Evolutionary conservation across 1,140 invertebrate species (phyloP).

Genomic region (Cheumatopsyche charites): DNA sequence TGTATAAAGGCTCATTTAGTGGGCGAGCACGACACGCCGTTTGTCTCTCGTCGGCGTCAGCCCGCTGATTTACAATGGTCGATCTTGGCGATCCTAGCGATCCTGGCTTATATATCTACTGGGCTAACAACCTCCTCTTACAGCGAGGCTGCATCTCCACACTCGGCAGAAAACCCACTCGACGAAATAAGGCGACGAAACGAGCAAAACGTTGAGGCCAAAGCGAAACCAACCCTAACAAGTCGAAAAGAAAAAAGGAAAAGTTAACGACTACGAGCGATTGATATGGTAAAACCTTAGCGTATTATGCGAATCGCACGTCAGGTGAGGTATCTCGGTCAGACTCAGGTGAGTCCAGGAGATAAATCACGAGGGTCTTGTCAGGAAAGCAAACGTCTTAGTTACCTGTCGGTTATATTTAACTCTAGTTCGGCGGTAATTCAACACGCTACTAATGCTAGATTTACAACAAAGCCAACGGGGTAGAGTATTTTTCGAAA

Average conservation of each 20-base stretch:
- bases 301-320: background rate
- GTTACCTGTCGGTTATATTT: slow-evolving; percentile 48
- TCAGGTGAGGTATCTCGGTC: slow-evolving; percentile 14
- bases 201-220: background rate
- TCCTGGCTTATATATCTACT: slow-evolving; percentile 24
- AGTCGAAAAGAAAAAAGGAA: background rate
- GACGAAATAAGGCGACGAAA: slow-evolving; percentile 6
- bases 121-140: slow-evolving; percentile 31
- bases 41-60: slow-evolving; percentile 38
- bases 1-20: slow-evolving; percentile 33
- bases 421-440: slow-evolving; percentile 36
- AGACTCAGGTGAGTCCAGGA: slow-evolving; percentile 19
- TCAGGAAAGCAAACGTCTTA: slow-evolving; percentile 46
- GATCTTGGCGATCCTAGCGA: slow-evolving; percentile 32
- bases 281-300: no score
- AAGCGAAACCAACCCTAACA: background rate
- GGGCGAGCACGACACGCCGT: slow-evolving; percentile 42
- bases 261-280: no score
- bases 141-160: background rate
- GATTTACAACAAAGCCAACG: no score
- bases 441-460: no score
- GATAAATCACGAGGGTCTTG: slow-evolving; percentile 48
- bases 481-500: background rate
- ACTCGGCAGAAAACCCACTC: slow-evolving; percentile 12
- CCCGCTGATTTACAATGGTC: slow-evolving; percentile 37